A percentile compares a stretch with the other conserved stretches of the same genome.
phyloP scores from a whole-genome alignment of 2,113 vertebrate genomes.

The Trichomycterus rosablanca region DNA sequence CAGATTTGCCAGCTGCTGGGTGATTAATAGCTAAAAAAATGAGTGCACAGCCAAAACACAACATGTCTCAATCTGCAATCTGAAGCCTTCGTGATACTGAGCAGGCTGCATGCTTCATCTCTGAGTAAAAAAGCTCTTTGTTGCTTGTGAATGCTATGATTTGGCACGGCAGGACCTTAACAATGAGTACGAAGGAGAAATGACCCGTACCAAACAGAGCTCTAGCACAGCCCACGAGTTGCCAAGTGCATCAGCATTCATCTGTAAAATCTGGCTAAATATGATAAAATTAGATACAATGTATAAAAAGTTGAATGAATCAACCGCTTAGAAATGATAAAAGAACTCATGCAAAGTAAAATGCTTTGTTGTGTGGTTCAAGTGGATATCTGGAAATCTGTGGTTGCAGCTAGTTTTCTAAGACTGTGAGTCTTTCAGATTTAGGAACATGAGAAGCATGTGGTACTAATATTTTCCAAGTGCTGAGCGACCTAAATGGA shows the following conservation, averaged over 20 bases:
- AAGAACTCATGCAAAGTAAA: not conserved
- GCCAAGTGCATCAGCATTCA: not conserved
- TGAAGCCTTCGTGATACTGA: conserved; percentile 17
- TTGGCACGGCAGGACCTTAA: not conserved
- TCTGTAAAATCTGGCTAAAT: not conserved
- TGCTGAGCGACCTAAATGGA: conserved; percentile 7
- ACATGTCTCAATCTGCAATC: conserved; percentile 28
- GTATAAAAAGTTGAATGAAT: not conserved
- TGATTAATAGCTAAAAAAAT: conserved; percentile 36
- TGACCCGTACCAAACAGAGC: conserved; percentile 1
- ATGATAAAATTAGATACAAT: conserved; percentile 2
- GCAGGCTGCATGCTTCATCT: conserved; percentile 25
- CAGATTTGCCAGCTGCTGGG: conserved; percentile 14
- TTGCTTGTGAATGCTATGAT: conserved; percentile 21
- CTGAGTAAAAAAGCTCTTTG: conserved; percentile 26
- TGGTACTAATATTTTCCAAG: not conserved
- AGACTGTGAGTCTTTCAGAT: conserved; percentile 2
- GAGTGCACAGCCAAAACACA: conserved; percentile 28
- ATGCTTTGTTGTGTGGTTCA: not conserved
- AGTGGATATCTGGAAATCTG: not conserved
- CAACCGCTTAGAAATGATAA: not conserved
- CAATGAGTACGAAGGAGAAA: conserved; percentile 1
- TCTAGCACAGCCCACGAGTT: too few species aligned
- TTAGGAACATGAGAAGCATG: conserved; percentile 1
- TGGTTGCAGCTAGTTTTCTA: conserved; percentile 1